Evolutionary conservation across 2,888 invertebrate genomes (phyloP).

Genomic region (Drosophila hamatofila): DNA sequence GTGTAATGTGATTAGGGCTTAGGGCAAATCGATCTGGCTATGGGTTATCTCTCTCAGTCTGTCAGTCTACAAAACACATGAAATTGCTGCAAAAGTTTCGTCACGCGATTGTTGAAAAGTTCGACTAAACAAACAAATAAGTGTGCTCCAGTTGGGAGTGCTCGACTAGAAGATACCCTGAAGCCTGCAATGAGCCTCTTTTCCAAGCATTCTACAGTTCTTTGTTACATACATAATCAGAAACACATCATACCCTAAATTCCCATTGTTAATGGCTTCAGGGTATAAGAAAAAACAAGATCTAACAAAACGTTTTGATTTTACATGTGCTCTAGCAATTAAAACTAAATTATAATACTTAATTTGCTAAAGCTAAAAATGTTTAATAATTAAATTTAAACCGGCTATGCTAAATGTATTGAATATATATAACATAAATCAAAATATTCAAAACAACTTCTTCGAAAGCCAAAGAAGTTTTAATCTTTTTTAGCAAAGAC

Average conservation of each 20-base stretch:
- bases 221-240: neutral
- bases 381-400: constrained; percentile 18
- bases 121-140: neutral
- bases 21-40: neutral
- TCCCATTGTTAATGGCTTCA: neutral
- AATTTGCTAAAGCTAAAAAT: constrained; percentile 23
- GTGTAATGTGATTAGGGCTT: neutral
- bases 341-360: constrained; percentile 37
- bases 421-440: constrained; percentile 1
- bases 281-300: neutral
- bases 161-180: neutral
- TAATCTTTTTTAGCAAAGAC: neutral
- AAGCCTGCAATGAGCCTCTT: too few relatives aligned
- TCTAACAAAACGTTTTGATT: neutral
- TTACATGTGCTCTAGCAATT: constrained; percentile 5
- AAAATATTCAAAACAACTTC: neutral
- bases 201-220: too few relatives aligned
- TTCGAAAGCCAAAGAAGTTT: constrained; percentile 2
- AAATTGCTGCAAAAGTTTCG: constrained; percentile 10
- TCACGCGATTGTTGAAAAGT: neutral
- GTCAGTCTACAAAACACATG: neutral
- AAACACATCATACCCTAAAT: too few relatives aligned
- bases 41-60: neutral
- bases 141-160: too few relatives aligned
- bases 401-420: constrained; percentile 51